Evolutionary conservation across 2,113 vertebrate genomes (phyloP).

Genomic region (Grammomys dolichurus): DNA sequence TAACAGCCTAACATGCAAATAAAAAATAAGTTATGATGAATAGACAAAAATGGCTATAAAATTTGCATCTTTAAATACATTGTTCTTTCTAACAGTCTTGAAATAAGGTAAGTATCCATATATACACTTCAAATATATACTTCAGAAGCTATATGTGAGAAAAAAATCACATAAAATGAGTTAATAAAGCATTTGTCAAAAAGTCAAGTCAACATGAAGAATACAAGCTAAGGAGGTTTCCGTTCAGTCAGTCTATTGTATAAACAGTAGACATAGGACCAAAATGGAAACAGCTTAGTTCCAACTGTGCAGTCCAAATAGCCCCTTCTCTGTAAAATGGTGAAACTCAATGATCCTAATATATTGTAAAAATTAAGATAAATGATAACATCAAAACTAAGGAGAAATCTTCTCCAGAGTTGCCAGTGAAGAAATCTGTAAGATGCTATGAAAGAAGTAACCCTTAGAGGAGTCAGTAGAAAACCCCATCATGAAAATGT

Average conservation of each 20-base stretch:
- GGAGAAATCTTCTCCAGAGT: not conserved
- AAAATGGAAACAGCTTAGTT: not conserved
- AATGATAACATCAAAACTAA: not conserved
- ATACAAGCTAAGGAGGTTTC: slow-evolving; percentile 21
- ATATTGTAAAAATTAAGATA: not conserved
- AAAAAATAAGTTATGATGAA: not conserved
- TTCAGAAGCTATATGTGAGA: not conserved
- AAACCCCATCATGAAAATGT: not conserved
- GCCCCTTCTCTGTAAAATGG: not conserved
- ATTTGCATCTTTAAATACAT: not conserved
- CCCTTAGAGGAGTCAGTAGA: not conserved
- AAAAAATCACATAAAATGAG: not conserved
- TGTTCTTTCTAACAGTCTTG: not conserved
- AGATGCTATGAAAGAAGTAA: not conserved
- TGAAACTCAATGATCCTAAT: not conserved
- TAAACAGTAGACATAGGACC: not conserved
- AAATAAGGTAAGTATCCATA: not conserved
- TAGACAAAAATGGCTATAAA: not conserved
- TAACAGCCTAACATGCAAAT: not conserved
- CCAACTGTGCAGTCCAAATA: not conserved
- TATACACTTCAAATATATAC: not conserved
- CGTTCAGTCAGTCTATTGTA: not conserved
- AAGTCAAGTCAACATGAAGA: not conserved
- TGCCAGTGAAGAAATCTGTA: not conserved
- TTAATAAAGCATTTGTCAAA: not conserved